phyloP scores from a whole-genome alignment of 2,113 vertebrate genomes.

The Kryptolebias marmoratus region DNA sequence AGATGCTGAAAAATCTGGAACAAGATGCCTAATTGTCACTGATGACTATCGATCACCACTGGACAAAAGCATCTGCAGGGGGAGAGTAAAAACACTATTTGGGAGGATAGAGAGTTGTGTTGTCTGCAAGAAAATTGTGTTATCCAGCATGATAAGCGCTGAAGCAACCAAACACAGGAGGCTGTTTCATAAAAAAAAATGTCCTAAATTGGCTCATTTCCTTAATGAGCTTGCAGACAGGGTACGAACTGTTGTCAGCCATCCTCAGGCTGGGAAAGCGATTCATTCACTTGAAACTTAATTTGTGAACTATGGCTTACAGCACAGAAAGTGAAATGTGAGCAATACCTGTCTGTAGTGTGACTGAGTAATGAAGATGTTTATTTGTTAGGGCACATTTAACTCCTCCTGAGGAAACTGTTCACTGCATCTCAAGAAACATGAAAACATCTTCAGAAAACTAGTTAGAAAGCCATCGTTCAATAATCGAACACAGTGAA shows the following conservation, averaged over 20 bases:
- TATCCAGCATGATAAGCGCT: conserved; percentile 45
- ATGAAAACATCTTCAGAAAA: conserved; percentile 1
- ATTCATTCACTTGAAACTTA: conserved; percentile 44
- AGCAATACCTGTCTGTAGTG: conserved; percentile 38
- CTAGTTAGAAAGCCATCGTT: not conserved
- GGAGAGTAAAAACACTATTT: conserved; percentile 25
- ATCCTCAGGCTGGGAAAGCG: conserved; percentile 15
- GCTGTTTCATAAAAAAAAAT: conserved; percentile 47
- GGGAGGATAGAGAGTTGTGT: conserved; percentile 28
- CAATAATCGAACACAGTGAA: not conserved
- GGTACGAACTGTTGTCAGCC: conserved; percentile 35
- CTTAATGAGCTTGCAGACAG: conserved; percentile 54
- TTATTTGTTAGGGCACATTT: conserved; percentile 50
- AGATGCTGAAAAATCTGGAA: conserved; percentile 29
- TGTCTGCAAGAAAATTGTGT: conserved; percentile 48
- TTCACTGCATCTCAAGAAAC: conserved; percentile 1
- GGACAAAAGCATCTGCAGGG: not conserved
- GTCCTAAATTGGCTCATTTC: conserved; percentile 53
- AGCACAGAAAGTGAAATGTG: conserved; percentile 23
- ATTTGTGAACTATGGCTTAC: conserved; percentile 46
- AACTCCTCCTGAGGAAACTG: conserved; percentile 17
- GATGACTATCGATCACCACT: conserved; percentile 14
- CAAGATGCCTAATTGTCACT: conserved; percentile 25
- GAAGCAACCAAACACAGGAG: conserved; percentile 37
- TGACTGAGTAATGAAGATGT: conserved; percentile 21